Base-by-base conservation (phyloP, 2,888 invertebrate genomes). In the Camponotus fellah region DNA sequence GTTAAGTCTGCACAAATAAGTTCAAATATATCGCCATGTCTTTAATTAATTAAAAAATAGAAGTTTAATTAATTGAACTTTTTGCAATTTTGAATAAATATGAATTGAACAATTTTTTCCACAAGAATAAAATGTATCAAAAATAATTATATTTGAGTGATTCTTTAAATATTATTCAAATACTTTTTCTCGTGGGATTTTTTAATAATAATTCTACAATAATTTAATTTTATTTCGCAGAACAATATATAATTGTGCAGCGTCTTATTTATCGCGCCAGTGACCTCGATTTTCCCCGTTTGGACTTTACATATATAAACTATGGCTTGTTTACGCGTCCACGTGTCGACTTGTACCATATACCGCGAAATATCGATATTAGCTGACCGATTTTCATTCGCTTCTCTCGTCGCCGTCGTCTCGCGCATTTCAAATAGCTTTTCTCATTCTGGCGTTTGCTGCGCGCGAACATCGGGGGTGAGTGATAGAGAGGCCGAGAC, bases 301-400 rank as follows among this genome's bases (percentile, higher is more conserved):
- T 68, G 34, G 40, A n/a, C 58, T 32, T 58, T 34, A 32, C 68
- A 40, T 17, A 14, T n/a, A n/a, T 21, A 79, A 53, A 69, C 71
- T 46, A 46, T 34, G 71, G 34, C 46, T 43, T 46, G 71, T 69
- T 69, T 69, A 58, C 56, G 69, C 10, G n/a, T 34, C n/a, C 68
- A 56, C 66, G 60, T 46, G 46, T 14, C 37, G 37, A 58, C 58
- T 34, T 75, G 21, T 40, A 21, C 46, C 34, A 46, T 32, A 6
- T 43, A 32, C 32, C 10, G 34, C 43, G n/a, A 43, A 60, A 21
- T 79, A 79, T 62, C 86, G 85, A 88, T 83, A 86, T 89, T 85
- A 89, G 83, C 72, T 86, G 86, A 89, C 85, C 86, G 87, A 89
- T 89, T 89, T 89, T 86, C 85, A 75, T 82, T 88, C 86, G 82